phyloP scores from a whole-genome alignment of 2,888 invertebrate genomes.

The Diaprepes abbreviatus region DNA sequence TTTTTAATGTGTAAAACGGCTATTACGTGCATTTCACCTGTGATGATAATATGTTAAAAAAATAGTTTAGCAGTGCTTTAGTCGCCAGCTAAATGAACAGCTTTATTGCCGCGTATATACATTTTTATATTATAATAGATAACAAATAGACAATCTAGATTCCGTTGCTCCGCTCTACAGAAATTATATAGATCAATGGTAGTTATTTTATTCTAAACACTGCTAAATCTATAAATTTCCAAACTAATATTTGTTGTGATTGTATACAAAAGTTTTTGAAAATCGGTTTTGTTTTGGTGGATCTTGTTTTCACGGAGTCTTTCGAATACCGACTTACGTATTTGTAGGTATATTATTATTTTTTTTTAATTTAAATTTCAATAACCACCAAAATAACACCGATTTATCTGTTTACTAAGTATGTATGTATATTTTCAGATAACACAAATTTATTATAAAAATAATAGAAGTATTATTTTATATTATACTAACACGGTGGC shows the following conservation, averaged over 20 bases:
- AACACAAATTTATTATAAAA: no score
- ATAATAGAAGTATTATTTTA: no score
- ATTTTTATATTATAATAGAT: neutral
- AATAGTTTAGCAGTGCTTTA: constrained; percentile 34
- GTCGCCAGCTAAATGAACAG: neutral
- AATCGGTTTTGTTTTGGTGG: neutral
- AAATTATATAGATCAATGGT: neutral
- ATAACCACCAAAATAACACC: no score
- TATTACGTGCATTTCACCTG: constrained; percentile 34
- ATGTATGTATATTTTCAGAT: no score
- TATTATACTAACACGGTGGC: no score
- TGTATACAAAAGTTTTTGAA: neutral
- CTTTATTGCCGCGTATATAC: neutral
- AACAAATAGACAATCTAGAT: constrained; percentile 23
- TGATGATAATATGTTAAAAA: constrained; percentile 38
- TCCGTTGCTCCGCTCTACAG: neutral
- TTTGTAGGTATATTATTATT: neutral
- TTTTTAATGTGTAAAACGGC: constrained; percentile 31
- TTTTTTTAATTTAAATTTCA: neutral
- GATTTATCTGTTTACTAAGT: no score
- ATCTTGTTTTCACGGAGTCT: neutral
- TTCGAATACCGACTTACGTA: no score
- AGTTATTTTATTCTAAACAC: constrained; percentile 15
- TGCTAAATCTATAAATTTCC: constrained; percentile 10
- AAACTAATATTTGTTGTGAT: neutral